A percentile compares a stretch with the other conserved stretches of the same genome.
phyloP scores from a whole-genome alignment of 1,140 invertebrate species.

The Leptoteleia sp. region DNA sequence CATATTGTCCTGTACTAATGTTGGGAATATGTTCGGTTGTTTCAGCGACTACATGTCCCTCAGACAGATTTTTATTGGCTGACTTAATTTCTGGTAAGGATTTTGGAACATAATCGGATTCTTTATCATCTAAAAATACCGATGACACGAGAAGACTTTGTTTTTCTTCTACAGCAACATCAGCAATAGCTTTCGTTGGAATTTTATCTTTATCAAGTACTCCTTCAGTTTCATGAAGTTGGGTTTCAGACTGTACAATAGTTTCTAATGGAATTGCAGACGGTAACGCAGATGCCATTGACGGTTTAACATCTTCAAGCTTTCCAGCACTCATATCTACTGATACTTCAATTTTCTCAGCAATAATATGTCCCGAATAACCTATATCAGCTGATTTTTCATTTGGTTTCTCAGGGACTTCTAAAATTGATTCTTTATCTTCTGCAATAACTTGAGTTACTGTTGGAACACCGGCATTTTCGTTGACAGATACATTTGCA shows the following conservation, averaged over 20 bases:
- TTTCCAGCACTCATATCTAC: conserved; percentile 73
- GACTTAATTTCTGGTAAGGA: conserved; percentile 71
- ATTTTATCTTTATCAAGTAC: conserved; percentile 67
- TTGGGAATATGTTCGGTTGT: conserved; percentile 71
- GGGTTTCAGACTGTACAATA: conserved; percentile 71
- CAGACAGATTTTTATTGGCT: conserved; percentile 70
- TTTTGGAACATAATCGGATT: conserved; percentile 74
- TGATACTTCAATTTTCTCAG: conserved; percentile 78
- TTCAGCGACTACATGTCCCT: conserved; percentile 74
- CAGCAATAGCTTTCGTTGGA: conserved; percentile 70
- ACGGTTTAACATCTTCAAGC: conserved; percentile 71
- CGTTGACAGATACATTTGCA: conserved; percentile 77
- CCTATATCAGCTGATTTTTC: conserved; percentile 74
- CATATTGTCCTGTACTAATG: conserved; percentile 63
- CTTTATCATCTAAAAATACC: conserved; percentile 80
- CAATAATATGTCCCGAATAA: conserved; percentile 76
- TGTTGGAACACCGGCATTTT: conserved; percentile 77
- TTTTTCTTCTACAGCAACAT: conserved; percentile 72
- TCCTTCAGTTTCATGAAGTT: conserved; percentile 74
- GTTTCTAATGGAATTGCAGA: conserved; percentile 74
- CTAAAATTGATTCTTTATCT: conserved; percentile 80
- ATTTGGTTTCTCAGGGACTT: conserved; percentile 69
- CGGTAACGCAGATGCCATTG: conserved; percentile 68
- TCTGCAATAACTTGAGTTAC: conserved; percentile 78
- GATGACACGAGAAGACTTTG: conserved; percentile 75